Percentiles rank a stretch among this genome's conserved stretches.
Evolutionary conservation across 2,888 invertebrate species (phyloP).

Genomic region (Anticlea derivata): DNA sequence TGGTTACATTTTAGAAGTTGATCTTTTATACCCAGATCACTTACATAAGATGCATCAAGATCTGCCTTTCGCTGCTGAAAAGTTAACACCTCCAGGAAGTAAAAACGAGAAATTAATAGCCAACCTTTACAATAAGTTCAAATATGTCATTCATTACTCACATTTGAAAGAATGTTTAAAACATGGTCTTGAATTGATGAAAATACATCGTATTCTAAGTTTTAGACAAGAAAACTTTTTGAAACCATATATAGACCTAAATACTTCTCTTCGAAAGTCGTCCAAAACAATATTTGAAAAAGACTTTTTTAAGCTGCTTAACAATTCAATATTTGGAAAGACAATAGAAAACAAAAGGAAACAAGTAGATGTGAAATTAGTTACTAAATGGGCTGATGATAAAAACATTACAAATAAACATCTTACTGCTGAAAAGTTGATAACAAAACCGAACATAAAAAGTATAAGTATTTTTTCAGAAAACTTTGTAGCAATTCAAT

Average conservation of each 20-base stretch:
- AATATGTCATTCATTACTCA: conserved; percentile 25
- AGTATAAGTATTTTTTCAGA: conserved; percentile 13
- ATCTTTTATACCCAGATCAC: conserved; percentile 39
- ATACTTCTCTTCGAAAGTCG: background rate
- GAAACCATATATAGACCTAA: conserved; percentile 8
- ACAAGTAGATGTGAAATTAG: conserved; percentile 17
- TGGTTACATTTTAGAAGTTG: conserved; percentile 44
- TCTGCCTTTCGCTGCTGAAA: conserved; percentile 2
- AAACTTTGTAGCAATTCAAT: conserved; percentile 17
- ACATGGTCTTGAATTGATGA: conserved; percentile 1
- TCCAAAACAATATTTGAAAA: conserved; percentile 11
- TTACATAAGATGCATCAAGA: conserved; percentile 33
- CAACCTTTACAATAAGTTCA: conserved; percentile 17
- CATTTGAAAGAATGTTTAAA: conserved; percentile 17
- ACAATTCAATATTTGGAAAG: conserved; percentile 12
- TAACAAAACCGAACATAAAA: conserved; percentile 16
- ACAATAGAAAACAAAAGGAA: conserved; percentile 11
- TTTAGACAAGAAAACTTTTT: conserved; percentile 8
- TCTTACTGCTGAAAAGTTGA: conserved; percentile 8
- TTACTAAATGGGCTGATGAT: conserved; percentile 10
- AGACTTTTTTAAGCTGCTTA: conserved; percentile 10
- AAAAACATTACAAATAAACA: conserved; percentile 6
- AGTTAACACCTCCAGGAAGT: background rate
- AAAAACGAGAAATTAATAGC: conserved; percentile 16
- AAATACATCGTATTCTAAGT: conserved; percentile 5